Base-by-base conservation (phyloP, 2,888 invertebrate genomes). In the Sericinus montela region DNA sequence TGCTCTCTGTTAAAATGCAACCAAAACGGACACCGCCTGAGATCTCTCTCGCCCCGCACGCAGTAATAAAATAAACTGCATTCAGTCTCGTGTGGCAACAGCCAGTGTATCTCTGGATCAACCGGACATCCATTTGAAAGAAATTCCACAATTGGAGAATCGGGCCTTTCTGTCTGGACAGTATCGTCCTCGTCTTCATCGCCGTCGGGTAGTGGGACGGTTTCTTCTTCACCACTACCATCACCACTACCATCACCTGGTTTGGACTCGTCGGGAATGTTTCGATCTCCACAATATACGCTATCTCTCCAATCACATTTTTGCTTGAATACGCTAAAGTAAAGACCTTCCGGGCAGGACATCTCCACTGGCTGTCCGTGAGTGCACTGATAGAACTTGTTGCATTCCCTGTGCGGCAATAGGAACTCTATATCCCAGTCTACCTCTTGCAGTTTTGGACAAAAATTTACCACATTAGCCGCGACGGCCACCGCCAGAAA, bases 311-410 rank as follows among this genome's bases (percentile, higher is more conserved):
- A 93, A 66, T 93, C 93, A 57, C 94, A 93, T 56, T 88, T 83
- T 67, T 68, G 67, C 13, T 69, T 82, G 10, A 84, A 75, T 3
- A 89, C 71, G 48, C 91, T 91, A 72, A 93, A 94, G 35, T 89
- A 78, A 0, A 93, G 77, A 8, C 87, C 89, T 0, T 70, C 59
- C 0, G 90, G 91, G 57, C 93, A 94, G 0, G 66, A 63, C 62
- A 91, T 89, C 58, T 91, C 92, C 1, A 91, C 71, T 0, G 90
- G 92, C 0, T 80, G 58, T 3, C 92, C 93, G 55, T 91, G 91
- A 72, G 92, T 92, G 64, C 94, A 94, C 62, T 92, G 92, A 47
- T 93, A 85, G 69, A 91, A 94, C 63, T 90, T 92, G 50, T 91
- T 79, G 63, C 93, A 94, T 43, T 90, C 83, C 0, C 75, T 82